Base-by-base conservation (phyloP, 2,797 vertebrate genomes). In the Atherinosoma microstoma region DNA sequence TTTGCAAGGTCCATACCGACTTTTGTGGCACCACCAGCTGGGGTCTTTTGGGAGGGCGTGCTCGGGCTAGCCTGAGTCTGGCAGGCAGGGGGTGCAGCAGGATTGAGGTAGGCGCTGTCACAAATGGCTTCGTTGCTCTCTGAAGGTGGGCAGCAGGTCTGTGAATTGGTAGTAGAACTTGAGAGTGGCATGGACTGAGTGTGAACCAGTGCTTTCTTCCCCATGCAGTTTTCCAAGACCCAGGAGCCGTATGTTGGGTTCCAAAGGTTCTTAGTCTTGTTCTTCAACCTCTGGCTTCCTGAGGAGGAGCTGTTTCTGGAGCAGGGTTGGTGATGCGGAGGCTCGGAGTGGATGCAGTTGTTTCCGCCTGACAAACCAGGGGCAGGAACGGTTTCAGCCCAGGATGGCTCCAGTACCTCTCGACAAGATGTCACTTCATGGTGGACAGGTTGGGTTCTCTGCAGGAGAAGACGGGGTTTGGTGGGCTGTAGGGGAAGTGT, bases 201-300 rank as follows among this genome's bases (percentile, higher is more conserved):
- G 53, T 95, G 95, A 72, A 91, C 90, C 56, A 95, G 80, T 0
- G 87, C 82, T 64, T 94, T 94, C 89, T 94, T 95, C 22, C 91
- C 89, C 32, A 87, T 92, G 73, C 94, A 93, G 83, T 88, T 96
- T 74, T 97, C 96, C 83, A 97, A 89, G 68, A 97, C 94, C 96
- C 96, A 97, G 0, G 97, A 97, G 40, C 96, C 96, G 0, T 96
- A 98, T 0, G 97, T 98, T 67, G 96, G 97, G 92, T 99, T 97
- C 97, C 96, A 98, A 77, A 98, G 94, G 70, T 97, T 97, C 92
- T 97, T 97, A 0, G 95, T 96, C 92, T 97, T 96, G 91, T 97
- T 97, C 88, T 96, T 97, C 80, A 96, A 84, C 92, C 89, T 96
- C 83, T 97, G 96, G 84, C 87, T 81, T 67, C 89, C 89, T 27